Percentiles rank a stretch among this genome's conserved stretches.
These are phyloP conservation scores for Branchipolynoe longqiensis DNA, from an alignment of 2,888 invertebrate genomes.

Conservation along the genomic window DNA sequence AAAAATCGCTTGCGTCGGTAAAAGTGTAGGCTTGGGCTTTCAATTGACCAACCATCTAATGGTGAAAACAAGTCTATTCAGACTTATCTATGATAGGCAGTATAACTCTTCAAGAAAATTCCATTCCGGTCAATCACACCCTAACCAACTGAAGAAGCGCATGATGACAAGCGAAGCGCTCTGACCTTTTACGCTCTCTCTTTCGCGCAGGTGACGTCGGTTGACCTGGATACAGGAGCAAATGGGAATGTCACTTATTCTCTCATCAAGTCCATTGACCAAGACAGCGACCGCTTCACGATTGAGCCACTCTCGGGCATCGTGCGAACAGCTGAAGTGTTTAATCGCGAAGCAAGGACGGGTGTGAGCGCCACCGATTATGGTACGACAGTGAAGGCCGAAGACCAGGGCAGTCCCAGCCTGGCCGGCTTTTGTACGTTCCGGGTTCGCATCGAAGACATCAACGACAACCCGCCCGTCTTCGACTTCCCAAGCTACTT, in stretches of 20 bases:
- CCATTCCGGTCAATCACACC: too few relatives aligned
- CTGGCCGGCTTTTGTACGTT: conserved; percentile 99
- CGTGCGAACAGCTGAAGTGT: conserved; percentile 87
- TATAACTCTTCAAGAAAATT: too few relatives aligned
- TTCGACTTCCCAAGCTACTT: conserved; percentile 77
- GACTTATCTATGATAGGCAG: too few relatives aligned
- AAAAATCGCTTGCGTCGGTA: too few relatives aligned
- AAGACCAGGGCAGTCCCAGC: conserved; percentile 98
- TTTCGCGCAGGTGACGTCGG: conserved; percentile 88
- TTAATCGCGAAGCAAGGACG: conserved; percentile 89
- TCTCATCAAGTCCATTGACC: conserved; percentile 90
- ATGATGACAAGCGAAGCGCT: too few relatives aligned
- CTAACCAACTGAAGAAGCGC: too few relatives aligned
- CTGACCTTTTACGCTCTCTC: too few relatives aligned
- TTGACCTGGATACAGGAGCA: conserved; percentile 96
- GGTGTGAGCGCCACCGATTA: conserved; percentile 70
- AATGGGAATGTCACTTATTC: conserved; percentile 92
- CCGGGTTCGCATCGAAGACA: conserved; percentile 78
- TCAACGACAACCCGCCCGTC: conserved; percentile 79
- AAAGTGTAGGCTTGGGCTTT: too few relatives aligned
- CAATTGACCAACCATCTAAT: too few relatives aligned
- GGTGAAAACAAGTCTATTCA: too few relatives aligned
- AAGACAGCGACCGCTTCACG: conserved; percentile 93
- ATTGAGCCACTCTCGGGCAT: conserved; percentile 97
- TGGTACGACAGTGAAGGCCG: conserved; percentile 92